Evolutionary conservation across 2,797 vertebrate species (phyloP).

Genomic region (Oreonectes daqikongensis): DNA sequence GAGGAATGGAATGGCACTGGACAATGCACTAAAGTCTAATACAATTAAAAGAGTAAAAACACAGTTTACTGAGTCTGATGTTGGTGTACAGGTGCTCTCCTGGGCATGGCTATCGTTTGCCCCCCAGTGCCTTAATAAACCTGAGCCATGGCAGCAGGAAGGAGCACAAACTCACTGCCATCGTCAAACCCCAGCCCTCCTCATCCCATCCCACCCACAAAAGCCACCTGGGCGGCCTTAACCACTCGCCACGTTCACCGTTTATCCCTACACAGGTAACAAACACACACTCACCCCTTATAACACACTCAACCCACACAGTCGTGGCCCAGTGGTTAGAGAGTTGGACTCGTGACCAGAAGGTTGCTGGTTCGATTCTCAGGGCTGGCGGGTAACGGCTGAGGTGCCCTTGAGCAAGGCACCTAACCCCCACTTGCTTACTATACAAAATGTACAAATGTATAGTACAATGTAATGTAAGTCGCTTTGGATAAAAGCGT

Average conservation of each 20-base stretch:
- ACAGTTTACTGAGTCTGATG: background rate
- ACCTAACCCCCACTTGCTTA: too few relatives aligned
- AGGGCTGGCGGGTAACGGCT: too few relatives aligned
- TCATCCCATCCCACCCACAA: conserved; percentile 72
- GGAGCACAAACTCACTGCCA: conserved; percentile 90
- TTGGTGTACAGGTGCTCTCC: conserved; percentile 78
- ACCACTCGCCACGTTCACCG: conserved; percentile 91
- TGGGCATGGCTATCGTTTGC: conserved; percentile 89
- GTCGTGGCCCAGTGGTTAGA: too few relatives aligned
- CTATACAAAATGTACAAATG: too few relatives aligned
- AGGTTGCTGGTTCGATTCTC: too few relatives aligned
- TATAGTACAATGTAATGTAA: too few relatives aligned
- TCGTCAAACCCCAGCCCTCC: conserved; percentile 91
- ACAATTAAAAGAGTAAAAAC: background rate
- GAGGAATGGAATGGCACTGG: background rate
- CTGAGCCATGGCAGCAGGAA: conserved; percentile 87
- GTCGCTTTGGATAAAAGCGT: too few relatives aligned
- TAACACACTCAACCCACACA: too few relatives aligned
- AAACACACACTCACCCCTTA: conserved; percentile 13
- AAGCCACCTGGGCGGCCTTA: conserved; percentile 82
- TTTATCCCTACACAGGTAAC: conserved; percentile 89
- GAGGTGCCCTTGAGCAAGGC: too few relatives aligned
- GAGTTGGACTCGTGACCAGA: too few relatives aligned
- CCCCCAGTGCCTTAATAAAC: conserved; percentile 94
- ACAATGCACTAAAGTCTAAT: background rate